Conservation (phyloP, 2,113 vertebrate species). For the Xenopus borealis region DNA sequence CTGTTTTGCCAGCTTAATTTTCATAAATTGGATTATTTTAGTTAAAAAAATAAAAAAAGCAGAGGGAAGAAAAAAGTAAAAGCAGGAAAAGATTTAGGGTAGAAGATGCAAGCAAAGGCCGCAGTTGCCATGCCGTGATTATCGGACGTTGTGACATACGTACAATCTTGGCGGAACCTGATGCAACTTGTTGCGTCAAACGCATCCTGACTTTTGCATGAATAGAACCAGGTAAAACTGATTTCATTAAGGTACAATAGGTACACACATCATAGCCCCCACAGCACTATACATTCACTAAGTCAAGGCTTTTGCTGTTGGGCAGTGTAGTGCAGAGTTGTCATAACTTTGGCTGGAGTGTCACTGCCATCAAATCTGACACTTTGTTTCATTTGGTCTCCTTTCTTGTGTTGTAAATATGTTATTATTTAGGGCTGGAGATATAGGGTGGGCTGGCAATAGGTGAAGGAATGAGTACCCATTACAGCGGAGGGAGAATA, state of each 20-base stretch:
- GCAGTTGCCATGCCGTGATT: slow-evolving; percentile 31
- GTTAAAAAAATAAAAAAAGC: not conserved
- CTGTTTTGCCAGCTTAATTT: slow-evolving; percentile 27
- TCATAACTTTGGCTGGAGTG: no score
- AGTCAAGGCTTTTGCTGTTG: no score
- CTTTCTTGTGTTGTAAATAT: no score
- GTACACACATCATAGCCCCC: no score
- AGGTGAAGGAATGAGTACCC: no score
- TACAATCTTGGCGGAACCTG: slow-evolving; percentile 37
- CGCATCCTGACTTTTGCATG: slow-evolving; percentile 41
- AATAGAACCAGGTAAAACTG: slow-evolving; percentile 46
- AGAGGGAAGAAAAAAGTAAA: not conserved
- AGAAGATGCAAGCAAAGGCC: slow-evolving; percentile 29
- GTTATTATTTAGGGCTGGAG: no score
- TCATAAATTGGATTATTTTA: slow-evolving; percentile 7
- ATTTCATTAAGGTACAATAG: slow-evolving; percentile 27
- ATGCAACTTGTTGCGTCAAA: slow-evolving; percentile 36
- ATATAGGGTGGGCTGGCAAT: no score
- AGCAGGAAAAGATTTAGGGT: slow-evolving; percentile 31
- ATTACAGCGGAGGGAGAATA: no score
- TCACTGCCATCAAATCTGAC: no score
- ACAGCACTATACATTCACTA: no score
- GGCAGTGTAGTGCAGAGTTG: no score
- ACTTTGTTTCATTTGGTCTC: no score
- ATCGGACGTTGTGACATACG: slow-evolving; percentile 29